phyloP scores from a whole-genome alignment of 2,113 vertebrate genomes.

The Phoenicopterus ruber region DNA sequence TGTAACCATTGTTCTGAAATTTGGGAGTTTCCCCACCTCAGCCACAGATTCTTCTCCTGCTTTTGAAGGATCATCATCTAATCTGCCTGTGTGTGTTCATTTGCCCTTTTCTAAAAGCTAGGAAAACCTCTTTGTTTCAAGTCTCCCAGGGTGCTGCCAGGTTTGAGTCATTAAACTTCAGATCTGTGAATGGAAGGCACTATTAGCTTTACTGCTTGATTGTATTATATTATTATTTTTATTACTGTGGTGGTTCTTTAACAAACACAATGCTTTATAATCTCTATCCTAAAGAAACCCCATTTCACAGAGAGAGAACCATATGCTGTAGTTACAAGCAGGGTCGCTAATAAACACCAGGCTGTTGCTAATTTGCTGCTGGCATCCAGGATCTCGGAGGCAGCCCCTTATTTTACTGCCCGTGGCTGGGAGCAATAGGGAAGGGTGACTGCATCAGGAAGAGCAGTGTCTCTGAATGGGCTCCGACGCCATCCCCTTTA shows the following conservation, averaged over 20 bases:
- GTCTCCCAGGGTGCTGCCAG: not conserved
- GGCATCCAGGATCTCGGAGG: not conserved
- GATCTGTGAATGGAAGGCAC: not conserved
- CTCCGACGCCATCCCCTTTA: not conserved
- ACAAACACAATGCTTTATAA: not conserved
- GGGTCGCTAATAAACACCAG: not conserved
- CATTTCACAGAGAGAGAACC: not conserved
- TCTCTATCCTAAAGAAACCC: not conserved
- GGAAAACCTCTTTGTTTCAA: not conserved
- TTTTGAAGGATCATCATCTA: not conserved
- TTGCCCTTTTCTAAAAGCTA: not conserved
- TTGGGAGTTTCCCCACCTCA: not conserved
- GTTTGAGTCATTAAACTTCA: slow-evolving; percentile 5
- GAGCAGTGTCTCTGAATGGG: not conserved
- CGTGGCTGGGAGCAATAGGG: not conserved
- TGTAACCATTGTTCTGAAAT: not conserved
- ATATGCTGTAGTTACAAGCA: not conserved
- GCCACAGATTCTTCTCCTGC: not conserved
- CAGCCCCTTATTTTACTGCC: not conserved
- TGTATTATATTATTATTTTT: not conserved
- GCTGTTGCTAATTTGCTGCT: slow-evolving; percentile 4
- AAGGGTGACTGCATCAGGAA: not conserved
- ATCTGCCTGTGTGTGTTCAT: not conserved
- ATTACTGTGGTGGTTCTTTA: not conserved
- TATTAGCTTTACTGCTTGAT: not conserved